phyloP scores from a whole-genome alignment of 1,140 invertebrate species.

The Cephus cinctus region DNA sequence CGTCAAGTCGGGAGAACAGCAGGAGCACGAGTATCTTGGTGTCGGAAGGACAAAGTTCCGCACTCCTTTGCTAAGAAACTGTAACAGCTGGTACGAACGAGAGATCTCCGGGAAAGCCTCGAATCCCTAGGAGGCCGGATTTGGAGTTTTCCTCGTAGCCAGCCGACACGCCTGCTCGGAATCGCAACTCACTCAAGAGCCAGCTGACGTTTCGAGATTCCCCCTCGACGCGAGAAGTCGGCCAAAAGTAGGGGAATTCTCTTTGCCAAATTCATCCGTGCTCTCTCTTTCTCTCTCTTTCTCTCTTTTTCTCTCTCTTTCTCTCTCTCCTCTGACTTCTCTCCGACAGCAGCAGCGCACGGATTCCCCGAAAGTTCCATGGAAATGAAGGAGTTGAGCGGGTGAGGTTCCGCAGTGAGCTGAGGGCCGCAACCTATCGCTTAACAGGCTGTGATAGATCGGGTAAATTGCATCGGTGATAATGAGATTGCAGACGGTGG shows the following conservation, averaged over 20 bases:
- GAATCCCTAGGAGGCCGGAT: no score
- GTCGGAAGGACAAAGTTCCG: slow-evolving; percentile 25
- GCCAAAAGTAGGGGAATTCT: no score
- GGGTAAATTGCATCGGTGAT: slow-evolving; percentile 57
- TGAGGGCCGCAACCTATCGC: slow-evolving; percentile 49
- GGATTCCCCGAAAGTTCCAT: slow-evolving; percentile 38
- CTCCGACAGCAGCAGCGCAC: slow-evolving; percentile 6
- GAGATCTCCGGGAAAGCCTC: no score
- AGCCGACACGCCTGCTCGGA: background rate
- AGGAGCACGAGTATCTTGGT: slow-evolving; percentile 17
- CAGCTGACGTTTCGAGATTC: slow-evolving; percentile 32
- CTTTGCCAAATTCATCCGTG: no score
- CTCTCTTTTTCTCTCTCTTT: no score
- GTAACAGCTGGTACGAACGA: slow-evolving; percentile 30
- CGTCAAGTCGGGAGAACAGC: slow-evolving; percentile 5
- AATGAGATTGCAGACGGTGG: slow-evolving; percentile 57
- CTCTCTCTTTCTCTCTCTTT: no score
- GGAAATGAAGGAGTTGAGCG: slow-evolving; percentile 53
- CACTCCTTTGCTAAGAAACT: slow-evolving; percentile 18
- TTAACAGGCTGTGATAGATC: slow-evolving; percentile 59
- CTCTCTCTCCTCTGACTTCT: slow-evolving; percentile 13
- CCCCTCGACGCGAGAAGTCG: slow-evolving; percentile 16
- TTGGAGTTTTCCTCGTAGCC: no score
- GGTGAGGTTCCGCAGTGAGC: slow-evolving; percentile 39
- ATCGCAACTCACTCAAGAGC: slow-evolving; percentile 30